Percentiles rank a stretch among this genome's conserved stretches.
Evolutionary conservation across 2,113 vertebrate species (phyloP).

Genomic region (Nesoenas mayeri): DNA sequence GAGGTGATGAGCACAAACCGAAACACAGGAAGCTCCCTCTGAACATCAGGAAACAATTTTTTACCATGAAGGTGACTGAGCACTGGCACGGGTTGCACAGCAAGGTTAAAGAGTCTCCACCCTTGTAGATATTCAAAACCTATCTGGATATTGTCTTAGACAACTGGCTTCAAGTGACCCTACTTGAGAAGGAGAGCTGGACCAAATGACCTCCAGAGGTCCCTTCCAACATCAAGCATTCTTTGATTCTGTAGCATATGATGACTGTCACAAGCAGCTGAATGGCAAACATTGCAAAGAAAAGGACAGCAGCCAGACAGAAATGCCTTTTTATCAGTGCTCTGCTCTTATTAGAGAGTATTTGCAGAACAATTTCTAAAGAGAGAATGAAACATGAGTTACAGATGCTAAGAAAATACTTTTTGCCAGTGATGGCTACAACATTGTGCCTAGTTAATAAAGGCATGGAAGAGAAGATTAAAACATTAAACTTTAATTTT

Average conservation of each 20-base stretch:
- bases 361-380: background rate
- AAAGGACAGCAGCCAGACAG: background rate
- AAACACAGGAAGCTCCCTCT: too few relatives aligned
- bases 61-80: too few relatives aligned
- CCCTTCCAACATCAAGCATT: background rate
- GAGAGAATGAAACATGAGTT: background rate
- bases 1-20: too few relatives aligned
- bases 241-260: background rate
- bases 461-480: rapidly evolving
- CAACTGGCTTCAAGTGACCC: too few relatives aligned
- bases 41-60: too few relatives aligned
- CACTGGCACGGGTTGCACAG: too few relatives aligned
- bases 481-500: background rate
- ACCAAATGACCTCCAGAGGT: background rate
- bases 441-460: background rate
- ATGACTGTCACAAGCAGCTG: background rate
- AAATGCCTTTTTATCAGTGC: background rate
- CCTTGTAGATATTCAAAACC: too few relatives aligned
- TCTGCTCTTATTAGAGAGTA: background rate
- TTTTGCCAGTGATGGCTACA: background rate
- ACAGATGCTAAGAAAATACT: background rate
- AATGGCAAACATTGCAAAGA: background rate
- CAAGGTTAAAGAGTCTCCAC: too few relatives aligned
- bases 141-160: too few relatives aligned
- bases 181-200: too few relatives aligned